phyloP scores from a whole-genome alignment of 2,113 vertebrate species.

The Zootoca vivipara region DNA sequence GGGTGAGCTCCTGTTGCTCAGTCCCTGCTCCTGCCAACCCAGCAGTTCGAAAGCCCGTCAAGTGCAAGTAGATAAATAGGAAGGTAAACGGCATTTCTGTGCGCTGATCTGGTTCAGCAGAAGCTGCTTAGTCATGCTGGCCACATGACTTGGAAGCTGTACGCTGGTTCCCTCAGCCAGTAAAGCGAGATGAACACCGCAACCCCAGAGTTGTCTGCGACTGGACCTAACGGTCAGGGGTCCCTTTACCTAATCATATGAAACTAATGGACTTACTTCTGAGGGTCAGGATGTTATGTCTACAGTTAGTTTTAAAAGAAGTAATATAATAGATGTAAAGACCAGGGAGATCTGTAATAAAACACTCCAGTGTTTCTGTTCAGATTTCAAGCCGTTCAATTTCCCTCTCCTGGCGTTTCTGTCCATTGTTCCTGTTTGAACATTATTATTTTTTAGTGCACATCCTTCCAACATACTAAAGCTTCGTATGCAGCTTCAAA shows the following conservation, averaged over 20 bases:
- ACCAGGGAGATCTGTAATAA: not conserved
- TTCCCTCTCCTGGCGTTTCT: not conserved
- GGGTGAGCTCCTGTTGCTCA: too few relatives aligned
- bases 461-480: conserved; percentile 20
- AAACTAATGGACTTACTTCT: not conserved
- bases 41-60: too few relatives aligned
- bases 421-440: conserved; percentile 22
- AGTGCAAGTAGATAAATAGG: too few relatives aligned
- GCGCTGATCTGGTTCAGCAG: too few relatives aligned
- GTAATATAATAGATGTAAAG: not conserved
- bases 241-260: not conserved
- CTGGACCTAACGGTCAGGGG: too few relatives aligned
- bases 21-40: too few relatives aligned
- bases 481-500: conserved; percentile 25
- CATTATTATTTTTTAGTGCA: not conserved
- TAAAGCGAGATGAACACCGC: too few relatives aligned
- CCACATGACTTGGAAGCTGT: too few relatives aligned
- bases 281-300: not conserved
- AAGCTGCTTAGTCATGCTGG: too few relatives aligned
- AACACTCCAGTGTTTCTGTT: not conserved
- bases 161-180: too few relatives aligned
- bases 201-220: too few relatives aligned
- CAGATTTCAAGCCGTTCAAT: not conserved
- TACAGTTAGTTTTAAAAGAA: not conserved
- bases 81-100: too few relatives aligned